Evolutionary conservation across 2,113 vertebrate species (phyloP).

Genomic region (Stigmatopora nigra): DNA sequence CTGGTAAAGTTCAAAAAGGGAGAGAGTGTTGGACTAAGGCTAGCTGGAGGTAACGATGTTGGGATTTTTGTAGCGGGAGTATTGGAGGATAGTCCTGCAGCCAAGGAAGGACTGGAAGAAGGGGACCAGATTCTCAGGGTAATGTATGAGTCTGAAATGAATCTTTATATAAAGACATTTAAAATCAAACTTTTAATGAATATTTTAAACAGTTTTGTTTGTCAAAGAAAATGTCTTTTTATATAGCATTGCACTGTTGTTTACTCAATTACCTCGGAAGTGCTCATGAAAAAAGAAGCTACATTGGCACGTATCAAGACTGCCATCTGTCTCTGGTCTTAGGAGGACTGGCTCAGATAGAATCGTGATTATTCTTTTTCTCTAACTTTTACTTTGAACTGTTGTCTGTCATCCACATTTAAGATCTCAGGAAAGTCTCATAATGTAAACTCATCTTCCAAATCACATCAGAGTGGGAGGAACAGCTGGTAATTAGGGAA

Average conservation of each 20-base stretch:
- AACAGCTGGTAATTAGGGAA: slow-evolving; percentile 47
- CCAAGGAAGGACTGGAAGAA: slow-evolving; percentile 95
- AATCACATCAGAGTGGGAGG: slow-evolving; percentile 22
- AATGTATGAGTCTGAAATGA: not conserved
- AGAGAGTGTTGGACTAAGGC: slow-evolving; percentile 91
- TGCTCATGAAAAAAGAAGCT: not conserved
- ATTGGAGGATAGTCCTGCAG: slow-evolving; percentile 94
- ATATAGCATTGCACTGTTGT: not conserved
- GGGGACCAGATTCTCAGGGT: slow-evolving; percentile 99
- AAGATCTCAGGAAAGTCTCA: not conserved
- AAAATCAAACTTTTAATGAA: not conserved
- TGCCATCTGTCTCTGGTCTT: not conserved
- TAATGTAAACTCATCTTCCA: slow-evolving; percentile 1
- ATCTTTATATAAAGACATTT: not conserved
- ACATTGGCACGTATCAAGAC: slow-evolving; percentile 10
- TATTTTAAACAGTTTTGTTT: not conserved
- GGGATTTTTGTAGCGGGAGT: slow-evolving; percentile 98
- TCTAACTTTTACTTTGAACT: not conserved
- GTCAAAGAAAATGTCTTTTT: not conserved
- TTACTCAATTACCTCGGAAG: not conserved
- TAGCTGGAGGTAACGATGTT: slow-evolving; percentile 97
- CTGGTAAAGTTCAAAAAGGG: slow-evolving; percentile 98
- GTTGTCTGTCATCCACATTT: slow-evolving; percentile 1
- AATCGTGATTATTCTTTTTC: not conserved
- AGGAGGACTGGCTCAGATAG: not conserved